Evolutionary conservation across 2,797 vertebrate species (phyloP).

Genomic region (Hephaestus fuliginosus): DNA sequence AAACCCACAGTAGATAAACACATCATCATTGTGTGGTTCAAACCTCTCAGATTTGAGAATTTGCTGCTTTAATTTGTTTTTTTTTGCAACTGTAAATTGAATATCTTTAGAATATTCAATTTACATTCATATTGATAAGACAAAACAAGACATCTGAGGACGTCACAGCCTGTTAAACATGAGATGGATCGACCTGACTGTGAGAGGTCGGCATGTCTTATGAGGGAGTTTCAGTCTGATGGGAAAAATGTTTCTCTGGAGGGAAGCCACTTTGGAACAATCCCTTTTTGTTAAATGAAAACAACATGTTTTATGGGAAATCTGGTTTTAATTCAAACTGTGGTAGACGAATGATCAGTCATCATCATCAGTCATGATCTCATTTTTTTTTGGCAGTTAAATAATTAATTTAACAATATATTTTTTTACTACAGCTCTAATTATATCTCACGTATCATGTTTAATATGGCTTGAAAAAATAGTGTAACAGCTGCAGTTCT

Average conservation of each 20-base stretch:
- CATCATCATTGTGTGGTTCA: background rate
- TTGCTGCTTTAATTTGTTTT: background rate
- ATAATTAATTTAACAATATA: background rate
- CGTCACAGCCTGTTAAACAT: too few relatives aligned
- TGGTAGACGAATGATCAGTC: background rate
- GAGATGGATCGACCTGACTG: background rate
- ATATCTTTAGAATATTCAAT: background rate
- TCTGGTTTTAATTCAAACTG: conserved; percentile 2
- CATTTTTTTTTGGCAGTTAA: background rate
- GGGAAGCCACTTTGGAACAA: conserved; percentile 10
- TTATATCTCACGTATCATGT: background rate
- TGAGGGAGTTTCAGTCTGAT: background rate
- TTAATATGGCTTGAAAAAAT: background rate
- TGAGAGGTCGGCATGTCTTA: too few relatives aligned
- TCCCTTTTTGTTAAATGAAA: conserved; percentile 30
- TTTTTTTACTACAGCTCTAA: background rate
- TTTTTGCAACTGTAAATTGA: background rate
- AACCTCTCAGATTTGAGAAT: background rate
- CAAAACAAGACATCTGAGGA: background rate
- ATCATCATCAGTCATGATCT: background rate
- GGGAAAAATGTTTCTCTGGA: conserved; percentile 5
- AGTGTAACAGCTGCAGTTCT: background rate
- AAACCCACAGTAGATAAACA: background rate
- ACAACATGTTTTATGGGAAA: conserved; percentile 12
- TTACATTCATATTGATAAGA: too few relatives aligned